Conservation (phyloP, 1,140 invertebrate genomes). For the Dreissena rostriformis region DNA sequence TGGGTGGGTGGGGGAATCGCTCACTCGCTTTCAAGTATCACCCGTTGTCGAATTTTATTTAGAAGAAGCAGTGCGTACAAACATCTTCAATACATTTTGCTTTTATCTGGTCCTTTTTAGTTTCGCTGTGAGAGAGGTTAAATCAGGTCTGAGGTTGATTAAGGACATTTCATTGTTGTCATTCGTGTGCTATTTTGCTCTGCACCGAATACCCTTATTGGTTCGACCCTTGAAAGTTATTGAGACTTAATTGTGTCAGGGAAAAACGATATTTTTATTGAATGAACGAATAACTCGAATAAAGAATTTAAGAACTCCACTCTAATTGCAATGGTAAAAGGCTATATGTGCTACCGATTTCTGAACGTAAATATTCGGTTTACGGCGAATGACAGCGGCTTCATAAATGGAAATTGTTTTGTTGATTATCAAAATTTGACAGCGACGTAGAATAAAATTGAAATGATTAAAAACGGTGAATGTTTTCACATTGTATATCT, state of each 20-base stretch:
- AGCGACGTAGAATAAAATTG: slow-evolving; percentile 37
- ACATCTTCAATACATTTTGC: slow-evolving; percentile 6
- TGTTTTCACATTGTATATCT: slow-evolving; percentile 48
- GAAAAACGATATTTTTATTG: slow-evolving; percentile 47
- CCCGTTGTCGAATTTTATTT: too few species aligned
- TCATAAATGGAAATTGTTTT: background rate
- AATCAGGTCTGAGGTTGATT: slow-evolving; percentile 44
- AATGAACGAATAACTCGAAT: slow-evolving; percentile 34
- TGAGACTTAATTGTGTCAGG: slow-evolving; percentile 56
- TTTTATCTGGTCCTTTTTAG: slow-evolving; percentile 44
- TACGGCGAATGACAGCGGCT: background rate
- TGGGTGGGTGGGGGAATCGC: too few species aligned
- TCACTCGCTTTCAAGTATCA: too few species aligned
- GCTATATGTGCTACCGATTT: background rate
- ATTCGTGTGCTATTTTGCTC: slow-evolving; percentile 30
- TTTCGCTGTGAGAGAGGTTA: slow-evolving; percentile 31
- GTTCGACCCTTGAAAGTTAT: slow-evolving; percentile 52
- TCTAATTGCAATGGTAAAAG: slow-evolving; percentile 15
- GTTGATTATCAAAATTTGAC: slow-evolving; percentile 44
- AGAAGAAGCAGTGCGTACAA: background rate
- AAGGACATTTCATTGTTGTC: slow-evolving; percentile 41
- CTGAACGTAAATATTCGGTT: background rate
- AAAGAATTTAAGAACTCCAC: slow-evolving; percentile 18
- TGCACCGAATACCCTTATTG: slow-evolving; percentile 41
- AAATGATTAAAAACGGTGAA: slow-evolving; percentile 55